These are phyloP conservation scores for Turnix velox DNA, from an alignment of 2,113 vertebrate species.

Conservation along the genomic window DNA sequence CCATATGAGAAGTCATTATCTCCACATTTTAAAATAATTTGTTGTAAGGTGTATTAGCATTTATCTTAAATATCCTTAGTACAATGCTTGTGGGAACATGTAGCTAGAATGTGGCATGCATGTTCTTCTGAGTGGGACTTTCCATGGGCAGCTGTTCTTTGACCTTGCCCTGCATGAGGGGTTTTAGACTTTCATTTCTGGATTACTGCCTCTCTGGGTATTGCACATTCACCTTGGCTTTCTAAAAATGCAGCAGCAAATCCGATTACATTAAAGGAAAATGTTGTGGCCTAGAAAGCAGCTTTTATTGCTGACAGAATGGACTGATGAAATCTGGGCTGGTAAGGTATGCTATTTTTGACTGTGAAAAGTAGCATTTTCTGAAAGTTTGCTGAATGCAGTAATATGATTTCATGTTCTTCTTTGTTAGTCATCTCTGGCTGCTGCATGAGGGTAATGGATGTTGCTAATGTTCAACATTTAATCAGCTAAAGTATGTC, in stretches of 20 bases:
- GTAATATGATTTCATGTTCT: conserved; percentile 23
- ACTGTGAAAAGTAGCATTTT: conserved; percentile 51
- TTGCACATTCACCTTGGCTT: conserved; percentile 20
- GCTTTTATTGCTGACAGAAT: conserved; percentile 56
- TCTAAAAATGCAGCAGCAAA: conserved; percentile 49
- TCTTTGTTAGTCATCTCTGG: conserved; percentile 8
- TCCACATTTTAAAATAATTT: neutral
- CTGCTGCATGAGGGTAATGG: neutral
- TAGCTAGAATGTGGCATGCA: neutral
- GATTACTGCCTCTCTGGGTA: neutral
- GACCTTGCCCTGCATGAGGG: conserved; percentile 7
- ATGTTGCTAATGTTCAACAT: neutral
- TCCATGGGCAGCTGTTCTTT: neutral
- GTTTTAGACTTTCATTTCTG: conserved; percentile 24
- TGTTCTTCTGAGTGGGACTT: neutral
- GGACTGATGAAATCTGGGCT: conserved; percentile 39
- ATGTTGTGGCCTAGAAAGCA: conserved; percentile 32
- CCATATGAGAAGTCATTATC: neutral
- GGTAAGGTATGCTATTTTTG: conserved; percentile 42
- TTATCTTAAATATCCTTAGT: neutral
- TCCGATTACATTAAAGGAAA: conserved; percentile 54
- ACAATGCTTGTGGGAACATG: neutral
- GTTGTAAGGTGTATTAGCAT: neutral
- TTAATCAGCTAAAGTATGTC: conserved; percentile 17
- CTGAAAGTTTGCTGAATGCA: conserved; percentile 36